These are phyloP conservation scores for Glossosoma conforme DNA, from an alignment of 1,140 invertebrate genomes.

Conservation along the genomic window DNA sequence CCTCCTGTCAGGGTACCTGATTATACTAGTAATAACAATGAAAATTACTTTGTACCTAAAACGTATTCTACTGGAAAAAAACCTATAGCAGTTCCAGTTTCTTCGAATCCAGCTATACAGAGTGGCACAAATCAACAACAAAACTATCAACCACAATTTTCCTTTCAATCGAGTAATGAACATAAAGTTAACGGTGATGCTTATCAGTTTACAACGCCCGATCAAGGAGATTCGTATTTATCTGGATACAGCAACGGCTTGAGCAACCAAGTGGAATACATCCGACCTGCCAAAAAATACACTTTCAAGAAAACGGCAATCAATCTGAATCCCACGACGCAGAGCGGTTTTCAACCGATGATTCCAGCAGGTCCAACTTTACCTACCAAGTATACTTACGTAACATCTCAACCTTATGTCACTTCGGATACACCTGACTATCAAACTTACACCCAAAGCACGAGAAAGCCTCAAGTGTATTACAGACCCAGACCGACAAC, in stretches of 20 bases:
- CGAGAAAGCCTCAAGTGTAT: slow-evolving; percentile 19
- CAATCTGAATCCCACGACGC: slow-evolving; percentile 35
- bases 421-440: not conserved
- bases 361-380: slow-evolving; percentile 29
- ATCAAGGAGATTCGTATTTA: slow-evolving; percentile 1
- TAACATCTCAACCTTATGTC: slow-evolving; percentile 5
- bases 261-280: slow-evolving; percentile 6
- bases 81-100: slow-evolving; percentile 30
- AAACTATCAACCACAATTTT: slow-evolving; percentile 4
- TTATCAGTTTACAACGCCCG: slow-evolving; percentile 5
- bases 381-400: slow-evolving; percentile 5
- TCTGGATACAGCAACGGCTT: not conserved
- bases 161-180: slow-evolving; percentile 6
- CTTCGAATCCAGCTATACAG: not conserved
- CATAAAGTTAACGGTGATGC: slow-evolving; percentile 10
- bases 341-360: slow-evolving; percentile 46
- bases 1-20: slow-evolving; percentile 38
- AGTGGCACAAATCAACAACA: not conserved
- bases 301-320: slow-evolving; percentile 15
- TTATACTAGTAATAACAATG: slow-evolving; percentile 5
- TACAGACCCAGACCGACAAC: slow-evolving; percentile 15
- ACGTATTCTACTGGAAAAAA: slow-evolving; percentile 24
- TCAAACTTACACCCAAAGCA: slow-evolving; percentile 10
- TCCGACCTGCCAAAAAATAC: slow-evolving; percentile 9
- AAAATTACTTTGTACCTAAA: slow-evolving; percentile 25